Base-by-base conservation (phyloP, 2,888 invertebrate genomes). In the Thereva unica region DNA sequence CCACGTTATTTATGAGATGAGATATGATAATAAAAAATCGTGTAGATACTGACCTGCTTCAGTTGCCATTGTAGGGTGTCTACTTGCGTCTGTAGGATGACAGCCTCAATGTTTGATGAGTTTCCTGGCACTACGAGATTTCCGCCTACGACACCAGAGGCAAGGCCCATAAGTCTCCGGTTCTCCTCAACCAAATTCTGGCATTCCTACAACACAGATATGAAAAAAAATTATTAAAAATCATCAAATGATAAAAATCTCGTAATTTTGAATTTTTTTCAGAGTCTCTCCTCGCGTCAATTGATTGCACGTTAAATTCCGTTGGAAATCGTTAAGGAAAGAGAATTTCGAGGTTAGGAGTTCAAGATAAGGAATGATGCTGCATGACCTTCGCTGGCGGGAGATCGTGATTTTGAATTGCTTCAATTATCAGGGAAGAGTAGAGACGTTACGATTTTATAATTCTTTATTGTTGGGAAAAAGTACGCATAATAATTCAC, bases 31-130 rank as follows among this genome's bases (percentile, higher is more conserved):
- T 10, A 10, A 10, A 10, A 47, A 47, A 47, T 50, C 12, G 9
- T 34, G 34, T 37, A 10, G 37, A 23, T 42, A 55, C 77, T 78
- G 82, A 88, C 88, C 85, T 89, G 87, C 80, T 87, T 87, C 69
- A 89, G 79, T 78, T 89, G 88, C 88, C 88, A 89, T 75, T 88
- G 86, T 71, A 89, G 78, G 67, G 87, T 87, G 75, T 87, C 86
- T 72, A 89, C 83, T 80, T 87, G 87, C 66, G 85, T 85, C 77
- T 88, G 87, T 70, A 86, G 82, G 73, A 85, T 83, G 72, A 86
- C 83, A 74, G 83, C 85, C 81, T 87, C 86, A 73, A 87, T 83
- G 75, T 78, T 78, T 69, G 77, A 69, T 44, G 74, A 71, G 66
- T 70, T 69, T 57, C 67, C 61, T 71, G 69, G 64, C 69, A 72